Evolutionary conservation across 2,113 vertebrate genomes (phyloP).

Genomic region (Glareola pratincola): DNA sequence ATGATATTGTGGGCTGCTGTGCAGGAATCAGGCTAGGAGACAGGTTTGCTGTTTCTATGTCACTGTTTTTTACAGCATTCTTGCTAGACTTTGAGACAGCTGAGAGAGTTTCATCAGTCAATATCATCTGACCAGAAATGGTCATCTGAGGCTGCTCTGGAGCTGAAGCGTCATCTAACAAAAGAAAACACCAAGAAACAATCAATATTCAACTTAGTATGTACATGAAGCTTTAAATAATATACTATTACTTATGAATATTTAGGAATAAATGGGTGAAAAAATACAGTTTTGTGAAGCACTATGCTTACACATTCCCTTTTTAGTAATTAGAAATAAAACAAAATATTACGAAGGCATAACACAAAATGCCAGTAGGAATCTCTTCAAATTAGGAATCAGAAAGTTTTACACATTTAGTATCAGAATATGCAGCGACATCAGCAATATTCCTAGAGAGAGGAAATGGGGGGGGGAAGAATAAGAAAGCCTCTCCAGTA

Average conservation of each 20-base stretch:
- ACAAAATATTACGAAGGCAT: neutral
- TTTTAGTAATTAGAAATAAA: neutral
- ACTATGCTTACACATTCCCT: neutral
- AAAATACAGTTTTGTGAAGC: neutral
- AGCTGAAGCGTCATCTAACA: conserved; percentile 78
- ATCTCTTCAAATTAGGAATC: neutral
- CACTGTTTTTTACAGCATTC: conserved; percentile 42
- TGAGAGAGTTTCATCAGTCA: conserved; percentile 24
- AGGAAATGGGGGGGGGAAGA: neutral
- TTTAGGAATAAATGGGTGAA: neutral
- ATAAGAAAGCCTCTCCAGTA: neutral
- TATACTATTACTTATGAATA: neutral
- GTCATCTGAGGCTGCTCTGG: conserved; percentile 74
- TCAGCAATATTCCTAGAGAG: neutral
- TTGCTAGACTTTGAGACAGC: conserved; percentile 49
- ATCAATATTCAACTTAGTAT: neutral
- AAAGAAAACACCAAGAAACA: conserved; percentile 16
- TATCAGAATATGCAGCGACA: neutral
- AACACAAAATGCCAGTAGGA: neutral
- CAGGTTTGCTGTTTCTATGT: conserved; percentile 71
- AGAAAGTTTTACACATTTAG: neutral
- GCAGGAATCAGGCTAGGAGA: conserved; percentile 94
- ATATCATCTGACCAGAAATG: conserved; percentile 57
- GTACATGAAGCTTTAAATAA: neutral
- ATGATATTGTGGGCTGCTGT: conserved; percentile 91